phyloP scores from a whole-genome alignment of 1,140 invertebrate species.

The Harlomillsia oculata region DNA sequence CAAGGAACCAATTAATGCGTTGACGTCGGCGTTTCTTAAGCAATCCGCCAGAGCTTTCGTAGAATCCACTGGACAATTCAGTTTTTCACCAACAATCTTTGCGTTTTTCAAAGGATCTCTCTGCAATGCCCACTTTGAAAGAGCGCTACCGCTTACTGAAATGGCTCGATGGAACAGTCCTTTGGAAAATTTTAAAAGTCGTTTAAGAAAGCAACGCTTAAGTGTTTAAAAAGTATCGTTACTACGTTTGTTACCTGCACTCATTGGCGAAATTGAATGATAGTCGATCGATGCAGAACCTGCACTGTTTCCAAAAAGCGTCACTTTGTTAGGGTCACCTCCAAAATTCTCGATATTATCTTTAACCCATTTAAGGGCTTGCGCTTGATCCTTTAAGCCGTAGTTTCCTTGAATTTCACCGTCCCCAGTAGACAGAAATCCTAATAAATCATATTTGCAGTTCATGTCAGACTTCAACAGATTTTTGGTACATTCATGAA shows the following conservation, averaged over 20 bases:
- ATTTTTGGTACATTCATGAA: neutral
- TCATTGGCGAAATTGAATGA: constrained; percentile 7
- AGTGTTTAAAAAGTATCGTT: neutral
- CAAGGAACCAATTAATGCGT: no score
- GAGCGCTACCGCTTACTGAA: neutral
- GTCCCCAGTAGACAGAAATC: constrained; percentile 22
- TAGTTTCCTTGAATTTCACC: constrained; percentile 22
- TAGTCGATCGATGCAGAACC: neutral
- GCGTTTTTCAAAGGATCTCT: constrained; percentile 10
- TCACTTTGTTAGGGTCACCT: neutral
- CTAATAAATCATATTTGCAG: neutral
- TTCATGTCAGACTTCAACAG: no score
- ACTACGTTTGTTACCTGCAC: neutral
- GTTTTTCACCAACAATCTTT: neutral
- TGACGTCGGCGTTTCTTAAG: no score
- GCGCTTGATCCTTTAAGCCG: constrained; percentile 33
- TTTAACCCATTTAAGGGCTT: constrained; percentile 22
- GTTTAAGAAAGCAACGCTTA: no score
- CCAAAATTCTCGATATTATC: constrained; percentile 14
- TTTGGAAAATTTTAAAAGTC: no score
- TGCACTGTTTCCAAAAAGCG: neutral
- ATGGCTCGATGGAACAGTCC: constrained; percentile 14
- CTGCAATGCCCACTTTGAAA: neutral
- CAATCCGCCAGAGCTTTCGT: neutral
- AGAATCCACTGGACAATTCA: constrained; percentile 10